Base-by-base conservation (phyloP, 1,140 invertebrate genomes). In the Cataglyphis hispanica region DNA sequence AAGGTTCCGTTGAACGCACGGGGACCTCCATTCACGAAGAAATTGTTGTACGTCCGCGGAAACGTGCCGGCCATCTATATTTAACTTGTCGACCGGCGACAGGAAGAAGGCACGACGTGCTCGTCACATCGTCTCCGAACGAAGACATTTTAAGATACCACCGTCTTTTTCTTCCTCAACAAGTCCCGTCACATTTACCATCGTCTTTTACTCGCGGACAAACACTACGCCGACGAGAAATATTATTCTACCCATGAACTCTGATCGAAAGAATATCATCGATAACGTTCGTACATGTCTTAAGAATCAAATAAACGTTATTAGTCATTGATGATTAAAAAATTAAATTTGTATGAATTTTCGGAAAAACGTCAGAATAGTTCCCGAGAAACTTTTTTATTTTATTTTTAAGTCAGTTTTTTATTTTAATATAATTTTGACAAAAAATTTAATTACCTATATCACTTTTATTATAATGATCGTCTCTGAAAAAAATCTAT, bases 21-120 rank as follows among this genome's bases (percentile, higher is more conserved):
- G 34, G 34, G 19, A 76, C 83, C 75, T 92, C 89, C 91, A 90
- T 92, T 92, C 90, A 92, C 87, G 85, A 90, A 89, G 91, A 92
- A 92, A 92, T 92, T 89, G 90, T 91, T 50, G 89, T 86, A 58
- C 85, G 91, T 86, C 89, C 86, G 86, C 88, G 91, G 91, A 92
- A 92, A 92, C 86, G 90, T 91, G 84, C 80, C 70, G 76, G 56
- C 43, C 86, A 85, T 89, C 90, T 91, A 92, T 89, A 91, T 92
- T 89, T 91, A 91, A 91, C 89, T 88, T 86, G 90, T 83, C 89
- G 90, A 87, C 85, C 77, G 90, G 87, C 89, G 90, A 91, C 90
- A 91, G 90, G 90, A 91, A 91, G 90, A 87, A 80, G 89, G 56
- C 87, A 76, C 87, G 87, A 91, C 89, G 90, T 89, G 90, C 87